phyloP scores from a whole-genome alignment of 2,113 vertebrate genomes.

The Nesogale talazaci region DNA sequence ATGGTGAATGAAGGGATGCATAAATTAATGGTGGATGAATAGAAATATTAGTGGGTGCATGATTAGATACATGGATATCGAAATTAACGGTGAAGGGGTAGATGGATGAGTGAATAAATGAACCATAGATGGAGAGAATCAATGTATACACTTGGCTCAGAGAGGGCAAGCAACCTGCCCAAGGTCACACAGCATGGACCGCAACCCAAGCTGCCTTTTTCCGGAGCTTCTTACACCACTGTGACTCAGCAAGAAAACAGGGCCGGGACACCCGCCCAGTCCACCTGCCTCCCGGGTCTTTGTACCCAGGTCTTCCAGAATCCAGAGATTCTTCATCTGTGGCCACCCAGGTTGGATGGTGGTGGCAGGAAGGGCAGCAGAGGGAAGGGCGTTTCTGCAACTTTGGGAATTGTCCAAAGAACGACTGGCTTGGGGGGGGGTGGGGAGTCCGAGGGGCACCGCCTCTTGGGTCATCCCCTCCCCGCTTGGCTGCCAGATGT shows the following conservation, averaged over 20 bases:
- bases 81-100: too few species aligned
- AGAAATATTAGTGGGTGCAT: too few species aligned
- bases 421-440: background rate
- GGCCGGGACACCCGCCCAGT: background rate
- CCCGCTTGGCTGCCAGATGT: background rate
- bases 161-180: background rate
- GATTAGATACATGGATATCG: too few species aligned
- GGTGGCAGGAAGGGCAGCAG: too few species aligned
- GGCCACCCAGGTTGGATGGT: background rate
- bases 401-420: background rate
- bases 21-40: too few species aligned
- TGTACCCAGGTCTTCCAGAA: background rate
- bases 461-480: background rate
- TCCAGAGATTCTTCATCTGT: background rate
- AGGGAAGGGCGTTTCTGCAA: background rate
- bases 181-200: background rate
- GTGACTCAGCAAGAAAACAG: background rate
- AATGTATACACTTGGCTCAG: background rate
- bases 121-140: background rate
- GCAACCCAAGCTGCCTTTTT: background rate
- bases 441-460: background rate
- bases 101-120: too few species aligned
- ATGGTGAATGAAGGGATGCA: too few species aligned
- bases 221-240: background rate
- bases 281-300: background rate